These are phyloP conservation scores for Sapayoa aenigma DNA, from an alignment of 2,113 vertebrate genomes.

Conservation along the genomic window DNA sequence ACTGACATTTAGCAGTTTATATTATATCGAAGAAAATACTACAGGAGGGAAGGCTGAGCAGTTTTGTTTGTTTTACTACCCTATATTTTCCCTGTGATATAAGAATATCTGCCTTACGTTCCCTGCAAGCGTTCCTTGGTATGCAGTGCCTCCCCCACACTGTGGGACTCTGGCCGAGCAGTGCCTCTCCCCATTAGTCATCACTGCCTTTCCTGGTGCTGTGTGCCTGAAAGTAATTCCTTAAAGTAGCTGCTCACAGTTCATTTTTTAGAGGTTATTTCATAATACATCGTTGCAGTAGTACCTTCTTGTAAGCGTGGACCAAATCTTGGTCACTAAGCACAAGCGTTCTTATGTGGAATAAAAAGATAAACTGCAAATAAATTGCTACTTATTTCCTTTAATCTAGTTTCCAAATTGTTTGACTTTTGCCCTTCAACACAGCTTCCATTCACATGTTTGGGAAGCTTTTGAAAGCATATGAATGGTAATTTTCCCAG, in stretches of 20 bases:
- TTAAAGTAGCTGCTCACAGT: not conserved
- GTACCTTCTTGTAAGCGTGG: not conserved
- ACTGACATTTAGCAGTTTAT: not conserved
- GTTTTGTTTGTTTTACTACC: not conserved
- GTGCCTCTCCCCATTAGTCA: not conserved
- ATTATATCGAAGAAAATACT: not conserved
- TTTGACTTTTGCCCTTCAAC: not conserved
- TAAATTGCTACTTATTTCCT: not conserved
- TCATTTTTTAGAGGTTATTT: not conserved
- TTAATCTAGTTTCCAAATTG: not conserved
- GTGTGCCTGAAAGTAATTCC: not conserved
- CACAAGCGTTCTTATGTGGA: not conserved
- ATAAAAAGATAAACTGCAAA: not conserved
- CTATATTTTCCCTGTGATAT: not conserved
- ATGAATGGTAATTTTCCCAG: constrained; percentile 9
- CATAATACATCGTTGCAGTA: not conserved
- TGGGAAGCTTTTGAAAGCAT: not conserved
- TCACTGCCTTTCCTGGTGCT: not conserved
- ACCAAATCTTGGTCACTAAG: not conserved
- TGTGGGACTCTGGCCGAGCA: not conserved
- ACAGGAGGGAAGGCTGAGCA: not conserved
- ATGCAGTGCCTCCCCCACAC: not conserved
- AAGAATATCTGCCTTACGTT: not conserved
- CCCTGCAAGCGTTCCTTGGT: not conserved
- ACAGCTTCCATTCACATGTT: not conserved